Evolutionary conservation across 2,888 invertebrate genomes (phyloP).

Genomic region (Sepioteuthis lessoniana): DNA sequence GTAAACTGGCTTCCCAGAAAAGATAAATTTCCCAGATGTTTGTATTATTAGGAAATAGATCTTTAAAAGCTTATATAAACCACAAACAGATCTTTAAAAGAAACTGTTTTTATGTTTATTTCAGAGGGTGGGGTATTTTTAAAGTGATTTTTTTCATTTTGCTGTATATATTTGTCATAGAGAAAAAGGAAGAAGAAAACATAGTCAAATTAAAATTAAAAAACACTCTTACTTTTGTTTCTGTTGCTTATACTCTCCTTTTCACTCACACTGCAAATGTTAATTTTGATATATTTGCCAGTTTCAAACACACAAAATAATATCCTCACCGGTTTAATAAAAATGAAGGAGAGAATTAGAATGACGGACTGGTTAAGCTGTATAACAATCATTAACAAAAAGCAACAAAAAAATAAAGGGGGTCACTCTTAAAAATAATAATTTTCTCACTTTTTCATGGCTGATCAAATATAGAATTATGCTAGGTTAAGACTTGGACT

Average conservation of each 20-base stretch:
- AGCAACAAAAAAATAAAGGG: background rate
- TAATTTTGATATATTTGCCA: background rate
- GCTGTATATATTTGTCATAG: background rate
- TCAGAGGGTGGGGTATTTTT: background rate
- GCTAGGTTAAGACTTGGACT: background rate
- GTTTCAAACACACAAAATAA: background rate
- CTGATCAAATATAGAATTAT: background rate
- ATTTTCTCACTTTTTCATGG: background rate
- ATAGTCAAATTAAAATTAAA: background rate
- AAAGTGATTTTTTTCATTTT: background rate
- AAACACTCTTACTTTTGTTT: background rate
- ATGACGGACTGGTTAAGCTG: background rate
- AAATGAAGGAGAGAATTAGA: constrained; percentile 8
- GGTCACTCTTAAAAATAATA: background rate
- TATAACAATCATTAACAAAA: too few relatives aligned
- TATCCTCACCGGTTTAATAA: constrained; percentile 9
- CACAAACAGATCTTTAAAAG: background rate
- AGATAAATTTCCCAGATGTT: background rate
- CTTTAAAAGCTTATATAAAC: background rate
- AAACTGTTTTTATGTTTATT: background rate
- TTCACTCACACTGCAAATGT: background rate
- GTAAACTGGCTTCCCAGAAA: background rate
- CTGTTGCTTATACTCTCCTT: background rate
- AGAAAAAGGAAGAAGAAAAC: constrained; percentile 9
- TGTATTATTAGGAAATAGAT: background rate